Conservation (phyloP, 2,797 vertebrate genomes). For the Trachops cirrhosus region DNA sequence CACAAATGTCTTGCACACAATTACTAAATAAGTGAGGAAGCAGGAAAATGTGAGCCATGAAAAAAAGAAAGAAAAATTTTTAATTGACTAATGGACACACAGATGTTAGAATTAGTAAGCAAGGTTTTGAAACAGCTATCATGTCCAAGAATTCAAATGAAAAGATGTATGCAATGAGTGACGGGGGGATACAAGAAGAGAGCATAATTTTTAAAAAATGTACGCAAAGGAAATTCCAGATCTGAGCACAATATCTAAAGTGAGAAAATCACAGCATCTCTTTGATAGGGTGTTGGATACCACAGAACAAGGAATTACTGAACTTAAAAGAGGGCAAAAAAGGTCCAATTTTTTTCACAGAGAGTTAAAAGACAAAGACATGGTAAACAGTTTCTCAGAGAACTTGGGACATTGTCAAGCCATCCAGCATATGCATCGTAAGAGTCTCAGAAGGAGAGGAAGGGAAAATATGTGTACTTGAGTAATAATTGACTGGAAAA, state of each 20-base stretch:
- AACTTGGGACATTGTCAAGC: background rate
- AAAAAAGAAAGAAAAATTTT: background rate
- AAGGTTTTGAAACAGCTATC: background rate
- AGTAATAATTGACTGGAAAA: background rate
- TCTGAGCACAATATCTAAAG: background rate
- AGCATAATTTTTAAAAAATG: background rate
- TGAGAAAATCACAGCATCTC: background rate
- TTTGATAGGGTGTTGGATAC: background rate
- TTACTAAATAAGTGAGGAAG: background rate
- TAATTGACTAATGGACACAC: background rate
- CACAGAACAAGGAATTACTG: background rate
- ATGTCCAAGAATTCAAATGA: background rate
- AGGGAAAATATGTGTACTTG: background rate
- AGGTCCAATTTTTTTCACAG: background rate
- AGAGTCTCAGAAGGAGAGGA: background rate
- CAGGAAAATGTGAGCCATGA: background rate
- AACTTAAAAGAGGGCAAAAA: background rate
- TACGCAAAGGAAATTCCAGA: background rate
- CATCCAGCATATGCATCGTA: background rate
- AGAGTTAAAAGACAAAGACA: background rate
- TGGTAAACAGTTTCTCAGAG: background rate
- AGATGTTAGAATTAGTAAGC: background rate
- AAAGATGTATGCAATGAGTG: background rate
- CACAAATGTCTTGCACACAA: background rate
- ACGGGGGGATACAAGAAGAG: background rate